Conservation (phyloP, 1,140 invertebrate genomes). For the Lanistes nyassanus region DNA sequence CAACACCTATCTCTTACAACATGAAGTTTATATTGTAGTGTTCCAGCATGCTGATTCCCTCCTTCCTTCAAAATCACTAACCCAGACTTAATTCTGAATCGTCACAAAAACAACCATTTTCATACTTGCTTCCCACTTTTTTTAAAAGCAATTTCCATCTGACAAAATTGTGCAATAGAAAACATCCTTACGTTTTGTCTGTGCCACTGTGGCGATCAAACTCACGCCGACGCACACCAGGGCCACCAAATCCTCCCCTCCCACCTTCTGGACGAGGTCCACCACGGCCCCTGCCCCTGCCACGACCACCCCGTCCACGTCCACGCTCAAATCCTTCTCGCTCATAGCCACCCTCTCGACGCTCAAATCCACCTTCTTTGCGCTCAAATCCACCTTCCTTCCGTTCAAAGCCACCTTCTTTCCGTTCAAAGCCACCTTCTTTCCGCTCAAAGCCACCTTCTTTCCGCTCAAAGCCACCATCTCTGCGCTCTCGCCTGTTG, state of each 20-base stretch:
- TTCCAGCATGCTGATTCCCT: too few relatives aligned
- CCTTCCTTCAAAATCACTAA: too few relatives aligned
- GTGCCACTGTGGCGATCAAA: slow-evolving; percentile 95
- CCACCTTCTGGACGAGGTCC: slow-evolving; percentile 35
- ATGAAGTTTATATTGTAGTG: too few relatives aligned
- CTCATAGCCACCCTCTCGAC: slow-evolving; percentile 49
- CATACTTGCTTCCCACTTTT: too few relatives aligned
- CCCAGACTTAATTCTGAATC: too few relatives aligned
- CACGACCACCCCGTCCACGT: slow-evolving; percentile 64
- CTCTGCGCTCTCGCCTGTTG: slow-evolving; percentile 31
- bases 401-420: slow-evolving; percentile 47
- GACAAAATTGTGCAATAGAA: too few relatives aligned
- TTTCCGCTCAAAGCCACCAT: slow-evolving; percentile 55
- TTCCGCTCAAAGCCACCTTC: slow-evolving; percentile 45
- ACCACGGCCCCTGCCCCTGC: slow-evolving; percentile 51
- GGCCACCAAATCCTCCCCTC: slow-evolving; percentile 52
- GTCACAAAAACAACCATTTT: too few relatives aligned
- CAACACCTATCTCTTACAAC: too few relatives aligned
- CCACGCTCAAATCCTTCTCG: slow-evolving; percentile 57
- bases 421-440: slow-evolving; percentile 54
- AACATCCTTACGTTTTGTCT: slow-evolving; percentile 82
- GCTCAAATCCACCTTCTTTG: slow-evolving; percentile 47
- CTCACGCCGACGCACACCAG: slow-evolving; percentile 72
- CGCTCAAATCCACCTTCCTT: slow-evolving; percentile 53
- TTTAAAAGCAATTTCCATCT: too few relatives aligned